Evolutionary conservation across 2,113 vertebrate genomes (phyloP).

Genomic region (Strix uralensis): DNA sequence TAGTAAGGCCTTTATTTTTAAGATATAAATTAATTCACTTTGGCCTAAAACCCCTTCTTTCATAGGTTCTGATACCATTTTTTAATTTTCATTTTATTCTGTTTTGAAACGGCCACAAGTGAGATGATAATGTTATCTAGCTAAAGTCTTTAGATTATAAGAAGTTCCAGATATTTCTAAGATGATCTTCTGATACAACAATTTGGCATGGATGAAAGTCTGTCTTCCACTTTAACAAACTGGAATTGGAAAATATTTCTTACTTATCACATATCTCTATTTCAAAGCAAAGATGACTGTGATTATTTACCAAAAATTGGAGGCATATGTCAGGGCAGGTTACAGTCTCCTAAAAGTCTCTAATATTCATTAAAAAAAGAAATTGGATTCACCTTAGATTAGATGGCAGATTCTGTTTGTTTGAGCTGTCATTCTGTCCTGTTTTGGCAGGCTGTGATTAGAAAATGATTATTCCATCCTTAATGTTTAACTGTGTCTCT

Average conservation of each 20-base stretch:
- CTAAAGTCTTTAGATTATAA: background rate
- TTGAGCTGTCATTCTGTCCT: background rate
- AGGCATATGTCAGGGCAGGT: background rate
- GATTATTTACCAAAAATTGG: constrained; percentile 30
- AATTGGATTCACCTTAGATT: background rate
- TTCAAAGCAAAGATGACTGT: constrained; percentile 27
- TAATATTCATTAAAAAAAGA: background rate
- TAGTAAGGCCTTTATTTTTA: background rate
- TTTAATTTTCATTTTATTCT: background rate
- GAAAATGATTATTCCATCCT: background rate
- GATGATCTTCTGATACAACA: background rate
- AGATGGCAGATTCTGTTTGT: background rate
- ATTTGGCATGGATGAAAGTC: background rate
- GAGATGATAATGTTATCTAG: background rate
- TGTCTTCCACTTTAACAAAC: background rate
- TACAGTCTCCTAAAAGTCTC: background rate
- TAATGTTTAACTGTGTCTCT: background rate
- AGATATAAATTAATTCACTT: background rate
- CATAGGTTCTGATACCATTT: background rate
- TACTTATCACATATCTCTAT: background rate
- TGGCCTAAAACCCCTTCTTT: background rate
- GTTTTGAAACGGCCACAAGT: constrained; percentile 2
- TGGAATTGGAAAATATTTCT: constrained; percentile 29
- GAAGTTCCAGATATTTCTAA: constrained; percentile 12
- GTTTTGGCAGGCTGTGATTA: background rate